Percentiles rank a stretch among this genome's conserved stretches.
Conservation (phyloP, 2,888 invertebrate genomes). For the Drosophila recens region DNA sequence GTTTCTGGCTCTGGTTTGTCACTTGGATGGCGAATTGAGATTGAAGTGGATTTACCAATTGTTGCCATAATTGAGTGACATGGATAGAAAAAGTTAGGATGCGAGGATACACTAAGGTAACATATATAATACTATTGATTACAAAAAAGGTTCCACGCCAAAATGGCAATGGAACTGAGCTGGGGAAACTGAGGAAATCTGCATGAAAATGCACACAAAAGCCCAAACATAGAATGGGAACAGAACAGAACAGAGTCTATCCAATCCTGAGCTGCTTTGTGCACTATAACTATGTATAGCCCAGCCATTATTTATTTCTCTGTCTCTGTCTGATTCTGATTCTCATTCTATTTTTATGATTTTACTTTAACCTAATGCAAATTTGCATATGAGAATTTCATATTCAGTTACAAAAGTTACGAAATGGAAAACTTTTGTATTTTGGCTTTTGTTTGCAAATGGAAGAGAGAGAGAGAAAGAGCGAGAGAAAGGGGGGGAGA, state of each 20-base stretch:
- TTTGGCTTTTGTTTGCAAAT: slow-evolving; percentile 48
- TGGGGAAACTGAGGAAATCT: slow-evolving; percentile 51
- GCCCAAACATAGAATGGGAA: slow-evolving; percentile 46
- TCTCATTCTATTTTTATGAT: slow-evolving; percentile 30
- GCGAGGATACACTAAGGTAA: background rate
- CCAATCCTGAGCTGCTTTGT: slow-evolving; percentile 30
- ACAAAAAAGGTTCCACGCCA: slow-evolving; percentile 56
- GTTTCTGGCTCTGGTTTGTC: slow-evolving; percentile 61
- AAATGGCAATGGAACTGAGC: slow-evolving; percentile 59
- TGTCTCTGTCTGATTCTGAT: slow-evolving; percentile 4
- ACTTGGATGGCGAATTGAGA: slow-evolving; percentile 72
- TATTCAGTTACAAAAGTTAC: slow-evolving; percentile 53
- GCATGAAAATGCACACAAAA: slow-evolving; percentile 76
- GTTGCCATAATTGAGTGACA: slow-evolving; percentile 80
- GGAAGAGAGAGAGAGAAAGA: background rate
- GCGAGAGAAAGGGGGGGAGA: background rate
- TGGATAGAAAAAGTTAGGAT: slow-evolving; percentile 52
- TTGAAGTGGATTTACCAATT: slow-evolving; percentile 77
- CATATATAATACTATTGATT: slow-evolving; percentile 48
- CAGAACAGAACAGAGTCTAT: slow-evolving; percentile 16
- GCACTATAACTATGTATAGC: slow-evolving; percentile 18
- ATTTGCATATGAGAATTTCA: slow-evolving; percentile 53
- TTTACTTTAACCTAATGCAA: slow-evolving; percentile 17
- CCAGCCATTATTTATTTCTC: slow-evolving; percentile 32
- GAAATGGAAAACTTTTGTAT: slow-evolving; percentile 48